Evolutionary conservation across 1,140 invertebrate genomes (phyloP).

Genomic region (Philopotamus ludificatus): DNA sequence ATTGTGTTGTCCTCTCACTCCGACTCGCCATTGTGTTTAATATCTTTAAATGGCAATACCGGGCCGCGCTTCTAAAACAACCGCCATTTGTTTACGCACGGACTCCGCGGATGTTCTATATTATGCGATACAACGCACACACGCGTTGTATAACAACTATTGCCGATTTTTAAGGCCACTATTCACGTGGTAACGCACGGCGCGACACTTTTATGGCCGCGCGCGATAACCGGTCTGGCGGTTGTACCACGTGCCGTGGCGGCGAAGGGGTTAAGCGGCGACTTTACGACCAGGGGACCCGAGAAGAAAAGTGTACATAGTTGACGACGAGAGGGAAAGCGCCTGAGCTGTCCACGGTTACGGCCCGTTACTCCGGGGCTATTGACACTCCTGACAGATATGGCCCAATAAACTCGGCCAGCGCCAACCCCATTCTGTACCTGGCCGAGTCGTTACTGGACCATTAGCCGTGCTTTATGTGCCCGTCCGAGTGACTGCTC

Average conservation of each 20-base stretch:
- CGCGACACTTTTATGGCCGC: no score
- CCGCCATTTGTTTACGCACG: no score
- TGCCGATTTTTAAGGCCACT: no score
- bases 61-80: no score
- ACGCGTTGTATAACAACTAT: conserved; percentile 3
- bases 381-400: conserved; percentile 35
- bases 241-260: background rate
- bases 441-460: conserved; percentile 32
- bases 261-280: background rate
- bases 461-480: conserved; percentile 37
- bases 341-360: conserved; percentile 22
- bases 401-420: conserved; percentile 33
- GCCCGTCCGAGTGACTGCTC: conserved; percentile 1
- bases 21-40: no score
- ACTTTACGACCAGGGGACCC: background rate
- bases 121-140: no score
- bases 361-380: conserved; percentile 22
- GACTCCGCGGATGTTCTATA: no score
- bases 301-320: background rate
- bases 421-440: conserved; percentile 22
- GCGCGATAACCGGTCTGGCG: no score
- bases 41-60: no score
- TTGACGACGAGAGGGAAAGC: conserved; percentile 10
- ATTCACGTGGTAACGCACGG: no score
- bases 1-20: no score